phyloP scores from a whole-genome alignment of 64 coral and sea anemone genomes.

The Acropora tenuis region DNA sequence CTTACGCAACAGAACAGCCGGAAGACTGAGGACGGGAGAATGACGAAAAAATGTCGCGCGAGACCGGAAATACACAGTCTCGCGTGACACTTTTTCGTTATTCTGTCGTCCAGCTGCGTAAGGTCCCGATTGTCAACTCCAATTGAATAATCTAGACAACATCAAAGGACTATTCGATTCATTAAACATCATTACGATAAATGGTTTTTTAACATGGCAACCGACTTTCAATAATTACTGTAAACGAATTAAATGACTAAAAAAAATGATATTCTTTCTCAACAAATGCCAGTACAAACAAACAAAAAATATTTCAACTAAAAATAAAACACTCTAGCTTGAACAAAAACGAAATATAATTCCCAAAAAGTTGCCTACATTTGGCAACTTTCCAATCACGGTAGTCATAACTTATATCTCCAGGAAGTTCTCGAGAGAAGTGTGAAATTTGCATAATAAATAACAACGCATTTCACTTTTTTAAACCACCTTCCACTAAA shows the following conservation, averaged over 20 bases:
- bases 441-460: not conserved
- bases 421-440: not conserved
- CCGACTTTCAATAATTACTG: not conserved
- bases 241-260: not conserved
- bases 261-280: not conserved
- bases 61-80: no score
- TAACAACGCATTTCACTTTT: not conserved
- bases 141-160: no score
- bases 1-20: no score
- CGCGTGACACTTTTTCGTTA: no score
- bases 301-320: not conserved
- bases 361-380: not conserved
- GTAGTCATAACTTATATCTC: not conserved
- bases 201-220: not conserved
- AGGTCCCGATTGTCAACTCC: no score
- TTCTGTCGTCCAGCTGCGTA: no score
- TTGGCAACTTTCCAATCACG: not conserved
- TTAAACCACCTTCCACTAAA: no score
- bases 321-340: not conserved
- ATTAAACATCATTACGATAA: not conserved
- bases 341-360: not conserved
- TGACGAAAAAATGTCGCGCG: no score
- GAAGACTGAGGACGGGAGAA: no score
- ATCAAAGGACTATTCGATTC: not conserved
- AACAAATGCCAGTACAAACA: not conserved